A percentile compares a stretch with the other conserved stretches of the same genome.
Conservation (phyloP, 2,888 invertebrate genomes). For the Epirrhoe tristata region DNA sequence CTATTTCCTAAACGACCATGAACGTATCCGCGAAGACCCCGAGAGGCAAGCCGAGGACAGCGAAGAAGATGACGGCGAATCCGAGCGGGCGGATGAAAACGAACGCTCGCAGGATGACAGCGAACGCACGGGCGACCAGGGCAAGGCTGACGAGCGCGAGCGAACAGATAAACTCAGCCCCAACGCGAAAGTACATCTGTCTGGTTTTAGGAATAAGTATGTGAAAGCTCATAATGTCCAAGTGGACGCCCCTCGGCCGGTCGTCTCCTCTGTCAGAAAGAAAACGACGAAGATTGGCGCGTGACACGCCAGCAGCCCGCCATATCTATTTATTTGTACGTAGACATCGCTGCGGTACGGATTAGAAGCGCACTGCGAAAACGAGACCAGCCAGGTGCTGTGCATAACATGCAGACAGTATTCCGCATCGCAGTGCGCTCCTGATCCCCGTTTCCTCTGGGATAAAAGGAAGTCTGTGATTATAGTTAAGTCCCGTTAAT, state of each 20-base stretch:
- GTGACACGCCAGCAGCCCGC: constrained; percentile 60
- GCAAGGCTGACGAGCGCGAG: constrained; percentile 54
- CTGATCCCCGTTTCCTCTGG: constrained; percentile 21
- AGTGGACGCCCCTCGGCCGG: constrained; percentile 63
- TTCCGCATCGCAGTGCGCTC: constrained; percentile 11
- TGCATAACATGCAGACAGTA: background rate
- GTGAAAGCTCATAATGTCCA: constrained; percentile 68
- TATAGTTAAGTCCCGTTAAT: constrained; percentile 66
- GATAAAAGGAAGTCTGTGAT: constrained; percentile 57
- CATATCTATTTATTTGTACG: constrained; percentile 75
- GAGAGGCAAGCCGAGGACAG: constrained; percentile 44
- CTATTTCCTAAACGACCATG: constrained; percentile 68
- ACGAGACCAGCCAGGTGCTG: background rate
- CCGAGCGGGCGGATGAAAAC: constrained; percentile 50
- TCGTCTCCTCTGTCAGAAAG: constrained; percentile 43
- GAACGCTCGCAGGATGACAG: constrained; percentile 46
- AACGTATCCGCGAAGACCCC: constrained; percentile 66
- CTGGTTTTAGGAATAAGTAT: constrained; percentile 54
- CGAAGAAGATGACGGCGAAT: constrained; percentile 45
- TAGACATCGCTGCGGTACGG: constrained; percentile 36
- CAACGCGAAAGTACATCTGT: constrained; percentile 45
- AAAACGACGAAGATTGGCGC: constrained; percentile 48
- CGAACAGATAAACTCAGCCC: constrained; percentile 51
- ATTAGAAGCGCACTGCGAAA: constrained; percentile 26
- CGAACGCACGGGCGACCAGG: constrained; percentile 48